Percentiles rank a stretch among this genome's conserved stretches.
phyloP scores from a whole-genome alignment of 2,888 invertebrate genomes.

The Noctuana brunneofusca region DNA sequence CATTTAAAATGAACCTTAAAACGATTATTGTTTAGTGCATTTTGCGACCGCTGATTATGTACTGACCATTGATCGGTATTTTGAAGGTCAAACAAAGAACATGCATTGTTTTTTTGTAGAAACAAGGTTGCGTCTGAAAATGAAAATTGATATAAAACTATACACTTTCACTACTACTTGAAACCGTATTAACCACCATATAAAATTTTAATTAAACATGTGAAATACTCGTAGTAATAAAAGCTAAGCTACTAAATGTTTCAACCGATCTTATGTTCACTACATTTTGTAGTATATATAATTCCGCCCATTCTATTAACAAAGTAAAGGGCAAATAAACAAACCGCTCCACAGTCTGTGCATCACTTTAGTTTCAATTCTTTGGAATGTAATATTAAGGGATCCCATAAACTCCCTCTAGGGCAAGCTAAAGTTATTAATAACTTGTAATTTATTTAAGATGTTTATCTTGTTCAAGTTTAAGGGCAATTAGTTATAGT shows the following conservation, averaged over 20 bases:
- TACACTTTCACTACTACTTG: too few relatives aligned
- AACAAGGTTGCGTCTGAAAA: background rate
- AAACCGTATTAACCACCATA: too few relatives aligned
- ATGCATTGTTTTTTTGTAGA: constrained; percentile 9
- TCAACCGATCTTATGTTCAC: too few relatives aligned
- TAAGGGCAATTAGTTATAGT: constrained; percentile 1
- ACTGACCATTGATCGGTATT: constrained; percentile 21
- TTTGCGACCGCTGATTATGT: background rate
- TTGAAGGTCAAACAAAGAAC: constrained; percentile 16
- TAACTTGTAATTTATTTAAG: constrained; percentile 25
- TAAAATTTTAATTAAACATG: too few relatives aligned
- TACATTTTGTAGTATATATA: too few relatives aligned
- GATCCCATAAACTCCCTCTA: constrained; percentile 23
- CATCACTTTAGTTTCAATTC: constrained; percentile 7
- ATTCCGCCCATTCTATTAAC: too few relatives aligned
- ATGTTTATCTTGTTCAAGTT: constrained; percentile 20
- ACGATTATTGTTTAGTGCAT: constrained; percentile 1
- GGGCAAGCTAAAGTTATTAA: constrained; percentile 19
- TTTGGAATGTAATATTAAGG: constrained; percentile 14
- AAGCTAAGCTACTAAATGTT: too few relatives aligned
- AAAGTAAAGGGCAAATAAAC: too few relatives aligned
- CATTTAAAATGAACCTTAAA: constrained; percentile 37
- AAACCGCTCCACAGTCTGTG: background rate
- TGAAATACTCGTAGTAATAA: too few relatives aligned
- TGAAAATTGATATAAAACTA: background rate